Evolutionary conservation across 1,140 invertebrate species (phyloP).

Genomic region (Anthonomus grandis): DNA sequence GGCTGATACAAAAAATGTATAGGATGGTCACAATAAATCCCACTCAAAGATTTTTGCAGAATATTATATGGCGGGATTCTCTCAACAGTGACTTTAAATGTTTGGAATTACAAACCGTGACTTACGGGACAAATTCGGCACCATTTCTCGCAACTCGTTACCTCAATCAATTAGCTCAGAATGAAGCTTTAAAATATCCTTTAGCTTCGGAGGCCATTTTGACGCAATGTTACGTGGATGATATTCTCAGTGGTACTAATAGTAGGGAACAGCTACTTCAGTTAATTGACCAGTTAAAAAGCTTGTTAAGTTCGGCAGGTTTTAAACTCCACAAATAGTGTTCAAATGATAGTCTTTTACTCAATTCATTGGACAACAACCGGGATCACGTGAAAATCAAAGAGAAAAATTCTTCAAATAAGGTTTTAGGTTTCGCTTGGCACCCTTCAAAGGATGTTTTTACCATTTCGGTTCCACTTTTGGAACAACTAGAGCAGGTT

Average conservation of each 20-base stretch:
- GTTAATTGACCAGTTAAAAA: not conserved
- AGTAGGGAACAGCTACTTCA: not conserved
- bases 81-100: slow-evolving; percentile 10
- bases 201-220: slow-evolving; percentile 31
- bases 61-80: slow-evolving; percentile 10
- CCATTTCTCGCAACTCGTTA: too few species aligned
- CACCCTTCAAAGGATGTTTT: slow-evolving; percentile 5
- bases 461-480: slow-evolving; percentile 30
- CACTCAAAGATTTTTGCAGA: slow-evolving; percentile 7
- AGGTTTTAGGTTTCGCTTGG: slow-evolving; percentile 14
- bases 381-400: not conserved
- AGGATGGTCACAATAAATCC: slow-evolving; percentile 7
- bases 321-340: slow-evolving; percentile 14
- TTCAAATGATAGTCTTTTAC: slow-evolving; percentile 6
- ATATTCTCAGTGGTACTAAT: slow-evolving; percentile 25
- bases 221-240: slow-evolving; percentile 16
- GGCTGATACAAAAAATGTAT: slow-evolving; percentile 16
- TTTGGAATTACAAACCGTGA: too few species aligned
- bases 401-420: slow-evolving; percentile 3
- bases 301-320: slow-evolving; percentile 13
- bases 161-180: slow-evolving; percentile 3
- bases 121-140: too few species aligned
- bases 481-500: not conserved
- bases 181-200: not conserved
- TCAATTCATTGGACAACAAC: not conserved